phyloP scores from a whole-genome alignment of 2,113 vertebrate species.

The Crotalus helleri region DNA sequence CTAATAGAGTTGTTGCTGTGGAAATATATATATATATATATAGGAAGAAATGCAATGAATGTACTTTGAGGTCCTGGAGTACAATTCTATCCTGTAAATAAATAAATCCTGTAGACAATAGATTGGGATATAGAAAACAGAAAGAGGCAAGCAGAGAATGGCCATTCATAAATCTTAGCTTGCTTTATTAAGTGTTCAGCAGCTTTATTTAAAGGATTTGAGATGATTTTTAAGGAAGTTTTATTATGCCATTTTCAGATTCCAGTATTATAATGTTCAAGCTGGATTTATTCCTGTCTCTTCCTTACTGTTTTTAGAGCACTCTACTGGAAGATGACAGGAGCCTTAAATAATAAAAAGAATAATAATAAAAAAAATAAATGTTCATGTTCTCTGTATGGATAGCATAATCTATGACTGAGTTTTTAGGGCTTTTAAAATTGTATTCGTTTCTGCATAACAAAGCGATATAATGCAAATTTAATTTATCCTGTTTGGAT shows the following conservation, averaged over 20 bases:
- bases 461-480: conserved; percentile 41
- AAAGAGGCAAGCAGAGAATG: fast-evolving
- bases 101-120: neutral
- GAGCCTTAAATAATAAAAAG: conserved; percentile 26
- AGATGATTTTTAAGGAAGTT: conserved; percentile 18
- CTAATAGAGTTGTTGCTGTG: neutral
- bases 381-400: neutral
- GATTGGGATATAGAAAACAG: neutral
- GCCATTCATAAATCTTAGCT: neutral
- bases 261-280: neutral
- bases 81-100: neutral
- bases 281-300: neutral
- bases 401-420: conserved; percentile 11
- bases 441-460: conserved; percentile 47
- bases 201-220: conserved; percentile 27
- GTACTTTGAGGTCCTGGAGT: neutral
- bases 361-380: neutral
- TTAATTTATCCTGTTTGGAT: conserved; percentile 45
- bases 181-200: neutral
- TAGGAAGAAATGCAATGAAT: neutral
- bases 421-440: conserved; percentile 44
- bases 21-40: neutral
- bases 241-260: conserved; percentile 17
- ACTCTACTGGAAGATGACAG: conserved; percentile 15
- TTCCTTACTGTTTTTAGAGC: conserved; percentile 22